Base-by-base conservation (phyloP, 2,888 invertebrate genomes). In the Acrobeloides nanus region DNA sequence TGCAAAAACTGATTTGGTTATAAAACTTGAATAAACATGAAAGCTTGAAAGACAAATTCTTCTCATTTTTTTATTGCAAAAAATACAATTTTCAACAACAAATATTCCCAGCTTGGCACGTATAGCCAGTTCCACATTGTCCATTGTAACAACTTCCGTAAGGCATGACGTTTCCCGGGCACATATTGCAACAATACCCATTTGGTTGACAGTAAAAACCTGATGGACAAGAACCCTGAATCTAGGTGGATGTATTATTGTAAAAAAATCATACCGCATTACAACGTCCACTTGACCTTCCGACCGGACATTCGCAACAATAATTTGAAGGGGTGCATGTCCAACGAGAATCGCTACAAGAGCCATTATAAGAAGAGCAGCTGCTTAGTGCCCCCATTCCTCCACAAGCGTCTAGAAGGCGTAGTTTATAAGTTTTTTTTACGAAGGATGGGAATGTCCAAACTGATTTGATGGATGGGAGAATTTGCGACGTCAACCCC, bases 261-360 rank as follows among this genome's bases (percentile, higher is more conserved):
- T n/a, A n/a, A 40, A 20, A 41, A n/a, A n/a, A n/a, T n/a, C n/a
- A n/a, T 33, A 64, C 66, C 53, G 58, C 55, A 27, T 57, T 55
- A 49, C 70, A 71, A 8, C 61, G 51, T 4, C 70, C 70, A 17
- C 58, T 57, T 10, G 59, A 53, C 35, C 61, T 50, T 18, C 70
- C 70, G n/a, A 59, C 62, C 3, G 61, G 55, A 48, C 70, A 70
- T 40, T 71, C 66, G 43, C 70, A 70, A 35, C 67, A 68, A 44
- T 67, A 70, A 37, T 68, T 66, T 25, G 68, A 61, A 0, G 70
- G 43, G 1, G 66, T 61, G 46, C 70, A 70, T 5, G 50, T 46
- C 18, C 53, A 53, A 3, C 58, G 57, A 7, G 38, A 33, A 15
- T 44, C 18, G 48, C 70, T 71, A n/a, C n/a, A n/a, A n/a, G n/a